These are phyloP conservation scores for Megamerina dolium DNA, from an alignment of 2,888 invertebrate species.

Conservation along the genomic window DNA sequence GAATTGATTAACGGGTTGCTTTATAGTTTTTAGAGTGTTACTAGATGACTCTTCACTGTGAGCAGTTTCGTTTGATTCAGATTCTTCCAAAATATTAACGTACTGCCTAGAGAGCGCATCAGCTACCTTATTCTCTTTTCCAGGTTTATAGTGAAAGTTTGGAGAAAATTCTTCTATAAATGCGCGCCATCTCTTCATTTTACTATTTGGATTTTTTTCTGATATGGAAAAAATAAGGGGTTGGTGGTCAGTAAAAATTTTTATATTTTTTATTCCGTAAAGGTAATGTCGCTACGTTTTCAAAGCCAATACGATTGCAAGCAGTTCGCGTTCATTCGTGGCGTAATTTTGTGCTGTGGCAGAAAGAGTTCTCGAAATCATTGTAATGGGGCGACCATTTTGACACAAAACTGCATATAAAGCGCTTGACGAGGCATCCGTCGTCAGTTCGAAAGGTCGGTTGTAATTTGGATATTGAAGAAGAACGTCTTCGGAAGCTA, in stretches of 20 bases:
- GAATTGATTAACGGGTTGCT: constrained; percentile 14
- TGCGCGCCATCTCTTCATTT: constrained; percentile 17
- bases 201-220: constrained; percentile 19
- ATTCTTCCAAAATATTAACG: constrained; percentile 8
- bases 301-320: constrained; percentile 14
- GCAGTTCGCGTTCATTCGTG: constrained; percentile 13
- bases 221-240: constrained; percentile 19
- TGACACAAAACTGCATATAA: constrained; percentile 17
- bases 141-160: constrained; percentile 1
- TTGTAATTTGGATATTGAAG: constrained; percentile 10
- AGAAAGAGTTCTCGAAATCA: constrained; percentile 18
- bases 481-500: constrained; percentile 13
- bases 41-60: constrained; percentile 13
- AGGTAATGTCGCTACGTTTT: constrained; percentile 39
- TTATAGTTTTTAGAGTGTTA: constrained; percentile 9
- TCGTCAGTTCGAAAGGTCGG: constrained; percentile 13
- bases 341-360: constrained; percentile 19
- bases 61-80: not conserved
- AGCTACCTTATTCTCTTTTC: not conserved
- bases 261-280: constrained; percentile 28
- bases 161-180: constrained; percentile 19
- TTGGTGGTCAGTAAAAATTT: constrained; percentile 18
- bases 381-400: constrained; percentile 16
- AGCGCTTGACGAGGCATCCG: constrained; percentile 12
- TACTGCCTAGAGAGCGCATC: constrained; percentile 11